Evolutionary conservation across 2,888 invertebrate genomes (phyloP).

Genomic region (Latrodectus elegans): DNA sequence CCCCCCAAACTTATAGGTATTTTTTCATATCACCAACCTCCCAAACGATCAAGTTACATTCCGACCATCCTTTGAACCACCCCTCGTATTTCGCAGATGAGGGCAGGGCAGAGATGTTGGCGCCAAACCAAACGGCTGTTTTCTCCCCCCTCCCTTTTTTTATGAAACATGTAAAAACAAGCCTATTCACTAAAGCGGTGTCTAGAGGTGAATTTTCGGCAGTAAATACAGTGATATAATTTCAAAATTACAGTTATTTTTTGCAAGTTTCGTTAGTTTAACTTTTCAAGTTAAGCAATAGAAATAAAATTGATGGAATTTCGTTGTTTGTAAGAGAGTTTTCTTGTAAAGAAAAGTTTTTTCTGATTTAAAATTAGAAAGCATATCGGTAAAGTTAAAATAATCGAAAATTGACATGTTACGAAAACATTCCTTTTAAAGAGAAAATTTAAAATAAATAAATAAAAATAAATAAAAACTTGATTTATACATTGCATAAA

Average conservation of each 20-base stretch:
- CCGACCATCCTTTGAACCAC: neutral
- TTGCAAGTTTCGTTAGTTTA: neutral
- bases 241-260: neutral
- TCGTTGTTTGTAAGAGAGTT: too few relatives aligned
- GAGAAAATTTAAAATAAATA: too few relatives aligned
- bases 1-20: conserved; percentile 1
- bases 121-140: neutral
- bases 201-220: neutral
- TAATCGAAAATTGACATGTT: too few relatives aligned
- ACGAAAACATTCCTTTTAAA: too few relatives aligned
- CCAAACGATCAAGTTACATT: conserved; percentile 37
- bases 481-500: too few relatives aligned
- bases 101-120: neutral
- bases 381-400: too few relatives aligned
- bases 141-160: neutral
- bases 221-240: neutral
- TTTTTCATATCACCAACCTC: conserved; percentile 11
- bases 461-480: too few relatives aligned
- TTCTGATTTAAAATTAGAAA: too few relatives aligned
- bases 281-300: too few relatives aligned
- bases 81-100: neutral
- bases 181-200: neutral
- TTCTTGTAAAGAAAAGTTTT: too few relatives aligned
- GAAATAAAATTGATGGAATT: too few relatives aligned
- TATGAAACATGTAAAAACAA: neutral